Evolutionary conservation across 2,113 vertebrate genomes (phyloP), one percentile per base, ranked within the genome.

Genomic region (Xenopus borealis): DNA sequence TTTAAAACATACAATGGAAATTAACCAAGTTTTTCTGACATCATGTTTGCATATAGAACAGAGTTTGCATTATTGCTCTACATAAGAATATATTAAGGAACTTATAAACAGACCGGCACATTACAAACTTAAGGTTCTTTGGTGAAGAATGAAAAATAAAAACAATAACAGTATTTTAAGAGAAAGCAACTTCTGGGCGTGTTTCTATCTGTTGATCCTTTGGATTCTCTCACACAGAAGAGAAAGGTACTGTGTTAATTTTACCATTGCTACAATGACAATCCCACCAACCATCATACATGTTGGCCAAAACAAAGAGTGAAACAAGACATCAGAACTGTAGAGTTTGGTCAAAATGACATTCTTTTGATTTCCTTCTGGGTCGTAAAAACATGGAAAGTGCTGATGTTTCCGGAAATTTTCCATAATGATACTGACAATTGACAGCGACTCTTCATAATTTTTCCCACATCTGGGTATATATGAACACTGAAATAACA

Each of bases 211-310:
- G 80, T 90, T 94, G 81, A 96, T 93, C 84, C 89, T 87, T 50
- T 90, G 91, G 74, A 94, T 89, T 61, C 92, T 91, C 58, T 98
- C 95, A 3, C 93, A 95, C 82, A 96, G 91, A 64, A 96, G 85
- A 53, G 95, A 98, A 69, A 98, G 90, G 83, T 96, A 95, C n/a
- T 98, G 95, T 64, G 94, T 98, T 81, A 98, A 90, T 83, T 98
- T 98, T 57, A 98, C 96, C 96, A 98, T 92, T 13, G 93, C 93
- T 0, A 98, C 89, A 10, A 98, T 96, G 45, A 87, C 83, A 0
- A 88, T 85, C 0, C 96, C 96, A 0, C 93, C 94, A 3, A 94
- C 84, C 86, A 98, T 90, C 79, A 92, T 91, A 82, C 94, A 96
- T 0, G 94, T 94, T 61, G 96, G 96, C 95, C 95, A 98, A 82